Conservation (phyloP, 1,140 invertebrate species). For the Ruditapes philippinarum region DNA sequence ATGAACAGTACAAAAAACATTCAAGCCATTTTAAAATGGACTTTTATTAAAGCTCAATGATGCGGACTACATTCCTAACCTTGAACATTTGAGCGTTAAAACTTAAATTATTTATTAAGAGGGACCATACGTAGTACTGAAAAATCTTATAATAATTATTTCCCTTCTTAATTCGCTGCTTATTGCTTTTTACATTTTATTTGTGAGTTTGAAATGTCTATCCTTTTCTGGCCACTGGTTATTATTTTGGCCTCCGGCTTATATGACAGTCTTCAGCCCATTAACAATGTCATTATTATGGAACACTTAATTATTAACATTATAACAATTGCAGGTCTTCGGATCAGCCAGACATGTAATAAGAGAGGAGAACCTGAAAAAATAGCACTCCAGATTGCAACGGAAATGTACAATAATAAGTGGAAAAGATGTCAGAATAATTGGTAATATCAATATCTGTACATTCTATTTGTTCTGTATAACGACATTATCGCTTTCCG, state of each 20-base stretch:
- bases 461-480: neutral
- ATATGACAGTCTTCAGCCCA: too few relatives aligned
- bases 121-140: too few relatives aligned
- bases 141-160: too few relatives aligned
- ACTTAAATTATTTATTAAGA: too few relatives aligned
- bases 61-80: neutral
- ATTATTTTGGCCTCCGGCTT: too few relatives aligned
- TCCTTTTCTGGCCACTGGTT: too few relatives aligned
- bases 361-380: neutral
- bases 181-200: too few relatives aligned
- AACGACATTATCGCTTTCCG: neutral
- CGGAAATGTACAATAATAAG: neutral
- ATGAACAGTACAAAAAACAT: slow-evolving; percentile 26
- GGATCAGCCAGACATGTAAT: neutral
- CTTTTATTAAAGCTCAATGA: slow-evolving; percentile 16
- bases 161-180: too few relatives aligned
- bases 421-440: neutral
- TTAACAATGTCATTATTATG: too few relatives aligned
- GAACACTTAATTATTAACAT: too few relatives aligned
- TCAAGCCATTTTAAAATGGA: slow-evolving; percentile 39
- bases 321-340: slow-evolving; percentile 6
- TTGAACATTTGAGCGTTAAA: too few relatives aligned
- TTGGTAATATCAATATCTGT: slow-evolving; percentile 10
- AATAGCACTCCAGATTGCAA: neutral
- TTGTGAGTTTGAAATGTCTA: too few relatives aligned